Base-by-base conservation (phyloP, 2,888 invertebrate genomes). In the Sylvicola fuscatus region DNA sequence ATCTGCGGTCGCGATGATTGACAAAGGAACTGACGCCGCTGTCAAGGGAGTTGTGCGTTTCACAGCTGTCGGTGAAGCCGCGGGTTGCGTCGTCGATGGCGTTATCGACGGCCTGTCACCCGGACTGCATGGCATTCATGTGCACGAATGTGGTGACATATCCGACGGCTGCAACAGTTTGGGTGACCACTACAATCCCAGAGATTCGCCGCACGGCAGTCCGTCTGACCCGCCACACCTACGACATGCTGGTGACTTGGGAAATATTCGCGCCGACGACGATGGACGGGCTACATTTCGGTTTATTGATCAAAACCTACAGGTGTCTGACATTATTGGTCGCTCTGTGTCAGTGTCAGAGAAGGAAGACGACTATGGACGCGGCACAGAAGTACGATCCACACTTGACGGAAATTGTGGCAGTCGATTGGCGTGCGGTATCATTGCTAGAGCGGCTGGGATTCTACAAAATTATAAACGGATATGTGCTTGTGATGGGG, bases 401-500 rank as follows among this genome's bases (percentile, higher is more conserved):
- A 61, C 58, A 33, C 45, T 69, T 4, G 64, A 77, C 49, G 77
- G 77, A 3, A 67, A 73, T 45, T 65, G 68, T 32, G 77, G 76
- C 0, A 52, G 35, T 55, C 81, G 82, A 38, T 53, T 84, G 34
- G 77, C 78, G 0, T 89, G 86, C 54, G 90, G 89, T 0, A 73
- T 90, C 8, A 84, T 90, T 44, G 89, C 89, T 0, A 66, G 89
- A 26, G 82, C 89, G 0, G 81, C 90, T 0, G 86, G 87, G 1
- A 60, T 90, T 7, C 78, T 84, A 50, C 70, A 86, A 54, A 90
- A 90, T 52, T 70, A 76, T 2, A 90, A 90, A 50, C 71, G 75
- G 10, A 76, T 90, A 36, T 90, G 90, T 58, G 79, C 81, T 2
- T 90, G 90, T 57, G 87, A 87, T 62, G 90, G 90, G 0, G 69